These are phyloP conservation scores for Struthio camelus DNA, from an alignment of 2,113 vertebrate genomes.

Conservation along the genomic window DNA sequence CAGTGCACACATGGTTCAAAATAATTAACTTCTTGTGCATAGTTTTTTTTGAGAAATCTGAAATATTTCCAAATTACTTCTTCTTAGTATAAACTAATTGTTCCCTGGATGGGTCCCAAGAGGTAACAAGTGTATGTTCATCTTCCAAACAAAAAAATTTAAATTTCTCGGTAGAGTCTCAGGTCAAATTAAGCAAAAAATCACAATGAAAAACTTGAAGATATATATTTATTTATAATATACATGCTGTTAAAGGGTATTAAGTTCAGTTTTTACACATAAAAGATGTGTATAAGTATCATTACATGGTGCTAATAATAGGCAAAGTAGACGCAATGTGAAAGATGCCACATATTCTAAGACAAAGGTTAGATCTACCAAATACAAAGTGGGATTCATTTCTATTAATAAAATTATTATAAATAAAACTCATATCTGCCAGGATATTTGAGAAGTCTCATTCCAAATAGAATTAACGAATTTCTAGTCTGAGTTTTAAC, in stretches of 20 bases:
- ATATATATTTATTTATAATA: not conserved
- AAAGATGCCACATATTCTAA: not conserved
- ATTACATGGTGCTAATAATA: not conserved
- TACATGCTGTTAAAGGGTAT: not conserved
- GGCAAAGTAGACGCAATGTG: not conserved
- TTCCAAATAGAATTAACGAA: not conserved
- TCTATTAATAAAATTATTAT: not conserved
- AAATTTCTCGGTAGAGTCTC: not conserved
- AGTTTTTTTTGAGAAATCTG: not conserved
- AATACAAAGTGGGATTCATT: not conserved
- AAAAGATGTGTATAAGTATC: not conserved
- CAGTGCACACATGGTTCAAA: not conserved
- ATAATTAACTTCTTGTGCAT: not conserved
- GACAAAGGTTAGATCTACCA: not conserved
- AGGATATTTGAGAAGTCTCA: not conserved
- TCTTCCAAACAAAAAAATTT: not conserved
- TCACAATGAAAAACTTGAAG: not conserved
- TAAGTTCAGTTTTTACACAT: not conserved
- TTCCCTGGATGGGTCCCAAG: not conserved
- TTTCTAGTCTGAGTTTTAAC: not conserved
- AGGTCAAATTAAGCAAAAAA: not conserved
- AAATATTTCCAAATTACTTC: not conserved
- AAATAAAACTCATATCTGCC: not conserved
- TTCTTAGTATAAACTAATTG: not conserved
- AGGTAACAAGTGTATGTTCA: not conserved